Evolutionary conservation across 2,113 vertebrate genomes (phyloP).

Genomic region (Trogon surrucura): DNA sequence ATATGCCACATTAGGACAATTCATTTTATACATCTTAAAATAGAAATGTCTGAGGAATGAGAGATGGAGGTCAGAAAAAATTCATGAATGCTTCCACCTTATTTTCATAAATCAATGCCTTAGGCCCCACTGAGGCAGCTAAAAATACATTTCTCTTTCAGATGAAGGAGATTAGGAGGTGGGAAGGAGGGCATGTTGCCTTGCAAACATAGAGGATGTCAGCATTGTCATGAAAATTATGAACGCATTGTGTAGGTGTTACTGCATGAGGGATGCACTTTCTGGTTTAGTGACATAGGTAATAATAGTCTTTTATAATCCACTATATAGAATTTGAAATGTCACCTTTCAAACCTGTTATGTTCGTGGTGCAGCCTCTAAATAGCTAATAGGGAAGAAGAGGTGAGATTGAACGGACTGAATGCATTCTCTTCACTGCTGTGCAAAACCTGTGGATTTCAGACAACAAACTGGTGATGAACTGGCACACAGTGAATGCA

Average conservation of each 20-base stretch:
- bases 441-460: neutral
- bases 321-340: slow-evolving; percentile 1
- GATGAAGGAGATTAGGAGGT: slow-evolving; percentile 77
- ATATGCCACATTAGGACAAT: slow-evolving; percentile 74
- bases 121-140: slow-evolving; percentile 70
- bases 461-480: neutral
- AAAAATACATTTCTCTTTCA: slow-evolving; percentile 82
- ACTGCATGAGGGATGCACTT: neutral
- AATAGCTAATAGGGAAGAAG: neutral
- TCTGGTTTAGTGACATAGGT: slow-evolving; percentile 34
- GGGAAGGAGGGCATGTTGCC: slow-evolving; percentile 62
- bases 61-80: slow-evolving; percentile 78
- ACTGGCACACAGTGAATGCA: neutral
- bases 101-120: slow-evolving; percentile 82
- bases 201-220: slow-evolving; percentile 49
- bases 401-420: neutral
- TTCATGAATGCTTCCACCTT: slow-evolving; percentile 78
- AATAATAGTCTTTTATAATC: slow-evolving; percentile 48
- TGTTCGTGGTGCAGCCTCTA: neutral
- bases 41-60: slow-evolving; percentile 77
- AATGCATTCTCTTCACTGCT: neutral
- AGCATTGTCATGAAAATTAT: slow-evolving; percentile 49
- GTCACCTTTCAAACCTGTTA: slow-evolving; percentile 26
- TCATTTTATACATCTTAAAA: slow-evolving; percentile 78
- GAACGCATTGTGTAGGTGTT: neutral